Evolutionary conservation across 2,797 vertebrate genomes (phyloP), one percentile per base, ranked within the genome.

Genomic region (Threskiornis aethiopicus): DNA sequence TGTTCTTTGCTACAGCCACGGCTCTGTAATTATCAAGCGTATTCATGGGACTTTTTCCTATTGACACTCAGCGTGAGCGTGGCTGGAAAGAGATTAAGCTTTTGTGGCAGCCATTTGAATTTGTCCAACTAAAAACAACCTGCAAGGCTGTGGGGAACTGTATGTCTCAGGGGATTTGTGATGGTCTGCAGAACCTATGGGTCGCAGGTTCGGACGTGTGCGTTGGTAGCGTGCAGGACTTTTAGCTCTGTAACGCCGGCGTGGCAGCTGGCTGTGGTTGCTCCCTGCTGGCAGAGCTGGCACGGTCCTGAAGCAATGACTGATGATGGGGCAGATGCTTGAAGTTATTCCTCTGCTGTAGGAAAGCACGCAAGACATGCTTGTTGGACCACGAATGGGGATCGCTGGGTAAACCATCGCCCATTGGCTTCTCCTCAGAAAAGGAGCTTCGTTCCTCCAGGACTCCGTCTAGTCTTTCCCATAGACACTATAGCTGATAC

Each of bases 31-130:
- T 97, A 95, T 89, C 95, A 95, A 88, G 77, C 2, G 66, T 96
- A 89, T 96, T 97, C 92, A 85, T 95, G 84, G 92, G 91, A 82
- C 91, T 94, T 93, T 97, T 97, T 94, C 91, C 94, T 97, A 93
- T 94, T 96, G 92, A 95, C 92, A 94, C 93, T 96, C 95, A 94
- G 87, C 88, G 0, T 95, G 93, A 97, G 84, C 6, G 71, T 92
- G 89, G 93, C 88, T 96, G 91, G 81, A 94, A 95, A 86, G 89
- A 97, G 93, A 93, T 96, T 94, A 96, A 73, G 79, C 91, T 96
- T 96, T 95, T 96, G 94, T 90, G 89, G 93, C 82, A 89, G 65
- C 79, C 90, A 91, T 88, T 94, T 96, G 96, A 83, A 72, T 90
- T 88, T 96, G 89, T 80, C 90, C 35, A 83, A 72, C 64, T 87